phyloP scores from a whole-genome alignment of 1,140 invertebrate species.

The Thaumatotibia leucotreta region DNA sequence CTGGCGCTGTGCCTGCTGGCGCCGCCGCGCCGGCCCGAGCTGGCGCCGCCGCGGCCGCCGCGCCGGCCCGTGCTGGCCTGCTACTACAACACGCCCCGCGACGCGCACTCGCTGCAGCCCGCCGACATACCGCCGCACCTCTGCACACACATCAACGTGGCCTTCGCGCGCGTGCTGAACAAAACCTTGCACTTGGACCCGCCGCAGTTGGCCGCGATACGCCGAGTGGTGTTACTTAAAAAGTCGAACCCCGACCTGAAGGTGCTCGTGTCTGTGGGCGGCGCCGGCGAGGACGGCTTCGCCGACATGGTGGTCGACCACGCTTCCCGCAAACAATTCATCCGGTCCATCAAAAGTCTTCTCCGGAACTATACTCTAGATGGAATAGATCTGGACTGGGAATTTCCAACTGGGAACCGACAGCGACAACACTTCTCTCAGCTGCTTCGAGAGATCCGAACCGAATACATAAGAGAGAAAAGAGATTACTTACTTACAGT shows the following conservation, averaged over 20 bases:
- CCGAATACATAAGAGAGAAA: constrained; percentile 79
- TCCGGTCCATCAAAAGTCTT: constrained; percentile 80
- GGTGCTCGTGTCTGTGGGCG: constrained; percentile 87
- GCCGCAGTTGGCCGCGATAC: constrained; percentile 65
- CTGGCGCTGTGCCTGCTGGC: neutral
- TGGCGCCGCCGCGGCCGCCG: neutral
- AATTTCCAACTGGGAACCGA: constrained; percentile 83
- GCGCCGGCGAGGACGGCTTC: constrained; percentile 81
- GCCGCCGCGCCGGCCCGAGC: neutral
- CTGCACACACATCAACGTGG: constrained; percentile 90
- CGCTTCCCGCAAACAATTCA: constrained; percentile 83
- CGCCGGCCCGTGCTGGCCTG: constrained; percentile 65
- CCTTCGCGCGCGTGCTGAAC: constrained; percentile 83
- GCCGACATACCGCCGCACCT: constrained; percentile 80
- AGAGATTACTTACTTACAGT: constrained; percentile 81
- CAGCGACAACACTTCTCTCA: constrained; percentile 85
- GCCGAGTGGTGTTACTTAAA: constrained; percentile 79
- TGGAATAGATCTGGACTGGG: constrained; percentile 92
- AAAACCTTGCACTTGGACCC: constrained; percentile 75
- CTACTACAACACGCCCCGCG: constrained; percentile 80
- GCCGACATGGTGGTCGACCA: constrained; percentile 83
- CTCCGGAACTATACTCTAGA: constrained; percentile 83
- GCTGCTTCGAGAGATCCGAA: constrained; percentile 82
- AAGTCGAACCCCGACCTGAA: constrained; percentile 82
- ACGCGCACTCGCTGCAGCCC: constrained; percentile 70